Base-by-base conservation (phyloP, 2,888 invertebrate genomes). In the Dusona sp. region DNA sequence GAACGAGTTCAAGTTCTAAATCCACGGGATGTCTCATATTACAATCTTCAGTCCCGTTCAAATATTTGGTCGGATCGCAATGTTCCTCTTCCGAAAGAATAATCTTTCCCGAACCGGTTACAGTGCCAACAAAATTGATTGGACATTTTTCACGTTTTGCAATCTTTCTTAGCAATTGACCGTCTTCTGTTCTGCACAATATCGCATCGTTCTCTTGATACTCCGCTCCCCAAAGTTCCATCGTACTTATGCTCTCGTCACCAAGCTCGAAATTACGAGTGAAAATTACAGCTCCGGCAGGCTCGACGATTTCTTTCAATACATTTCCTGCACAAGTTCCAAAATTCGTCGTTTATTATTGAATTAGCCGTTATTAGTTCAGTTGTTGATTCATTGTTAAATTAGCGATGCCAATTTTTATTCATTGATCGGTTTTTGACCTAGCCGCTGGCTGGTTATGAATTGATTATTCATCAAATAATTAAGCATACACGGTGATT, bases 191-290 rank as follows among this genome's bases (percentile, higher is more conserved):
- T 38, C 95, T 95, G 89, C 98, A 97, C 2, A 99, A 95, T 87
- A 99, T 95, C 0, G 99, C 99, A 92, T 99, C 97, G 90, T 98
- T 99, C 94, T 99, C 99, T 94, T 99, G 99, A 94, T 99, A 99
- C 94, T 99, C 99, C 0, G 99, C 99, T 0, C 99, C 99, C 99
- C 99, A 99, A 2, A 99, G 94, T 93, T 99, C 99, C 84, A 99
- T 94, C 0, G 98, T 97, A 79, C 97, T 98, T 79, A 99, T 97
- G 3, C 99, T 99, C 0, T 98, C 98, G 95, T 99, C 99, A 0
- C 99, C 99, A 42, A 99, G 95, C 88, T 98, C 97, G 93, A 99
- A 99, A 92, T 96, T 96, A 85, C 97, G 96, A 0, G 98, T 97
- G 92, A 97, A 97, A 85, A 99, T 98, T 0, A 98, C 96, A 0